Conservation (phyloP, 2,113 vertebrate species). For the Ctenodactylus gundi region DNA sequence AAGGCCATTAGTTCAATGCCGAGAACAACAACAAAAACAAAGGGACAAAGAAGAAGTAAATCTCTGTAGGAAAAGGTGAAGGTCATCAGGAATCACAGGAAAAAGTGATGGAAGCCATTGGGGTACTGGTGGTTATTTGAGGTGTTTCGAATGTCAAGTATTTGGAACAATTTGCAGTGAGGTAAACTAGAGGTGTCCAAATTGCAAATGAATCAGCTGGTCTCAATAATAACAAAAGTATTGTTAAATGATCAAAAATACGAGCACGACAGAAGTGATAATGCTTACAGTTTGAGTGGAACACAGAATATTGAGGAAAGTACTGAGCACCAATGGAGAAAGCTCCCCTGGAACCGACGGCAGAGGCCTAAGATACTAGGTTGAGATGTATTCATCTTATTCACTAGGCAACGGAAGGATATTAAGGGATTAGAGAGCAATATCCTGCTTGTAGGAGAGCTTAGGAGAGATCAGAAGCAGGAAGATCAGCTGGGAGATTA, state of each 20-base stretch:
- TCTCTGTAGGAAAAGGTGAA: background rate
- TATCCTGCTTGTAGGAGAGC: conserved; percentile 38
- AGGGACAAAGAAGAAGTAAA: no score
- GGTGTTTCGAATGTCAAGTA: background rate
- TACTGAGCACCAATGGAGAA: background rate
- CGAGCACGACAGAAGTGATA: background rate
- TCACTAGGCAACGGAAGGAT: conserved; percentile 51
- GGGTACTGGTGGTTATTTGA: background rate
- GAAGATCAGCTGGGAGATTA: conserved; percentile 55
- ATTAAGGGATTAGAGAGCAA: conserved; percentile 66
- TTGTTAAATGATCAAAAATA: background rate
- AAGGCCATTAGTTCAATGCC: no score
- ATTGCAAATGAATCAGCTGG: background rate
- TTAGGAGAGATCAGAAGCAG: conserved; percentile 59
- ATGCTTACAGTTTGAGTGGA: background rate
- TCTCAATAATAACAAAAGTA: background rate
- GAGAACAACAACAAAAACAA: no score
- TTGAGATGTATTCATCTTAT: conserved; percentile 40
- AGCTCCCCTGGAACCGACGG: background rate
- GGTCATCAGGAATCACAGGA: background rate
- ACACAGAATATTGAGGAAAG: background rate
- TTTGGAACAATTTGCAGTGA: background rate
- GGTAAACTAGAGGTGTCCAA: background rate
- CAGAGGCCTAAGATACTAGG: background rate
- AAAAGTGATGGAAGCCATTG: background rate